A percentile compares a stretch with the other conserved stretches of the same genome.
Evolutionary conservation across 2,888 invertebrate genomes (phyloP).

Genomic region (Heliconius ethilla): DNA sequence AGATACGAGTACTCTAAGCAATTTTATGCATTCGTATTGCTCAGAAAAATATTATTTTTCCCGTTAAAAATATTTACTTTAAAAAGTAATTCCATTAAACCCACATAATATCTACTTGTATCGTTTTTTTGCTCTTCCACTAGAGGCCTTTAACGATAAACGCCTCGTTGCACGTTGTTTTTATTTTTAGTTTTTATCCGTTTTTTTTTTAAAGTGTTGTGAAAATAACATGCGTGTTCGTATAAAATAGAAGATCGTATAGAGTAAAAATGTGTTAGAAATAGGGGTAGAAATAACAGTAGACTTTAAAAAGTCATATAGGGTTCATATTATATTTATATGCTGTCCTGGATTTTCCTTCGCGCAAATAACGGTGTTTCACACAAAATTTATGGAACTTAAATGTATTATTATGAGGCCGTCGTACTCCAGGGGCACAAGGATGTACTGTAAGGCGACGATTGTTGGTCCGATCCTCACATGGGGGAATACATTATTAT

Average conservation of each 20-base stretch:
- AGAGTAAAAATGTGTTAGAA: neutral
- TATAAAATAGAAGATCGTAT: conserved; percentile 1
- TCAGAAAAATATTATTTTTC: conserved; percentile 1
- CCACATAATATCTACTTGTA: conserved; percentile 2
- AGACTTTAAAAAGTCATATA: neutral
- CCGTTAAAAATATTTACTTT: conserved; percentile 6
- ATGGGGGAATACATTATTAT: no score
- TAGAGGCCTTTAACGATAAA: conserved; percentile 14
- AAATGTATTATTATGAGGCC: no score
- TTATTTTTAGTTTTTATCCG: conserved; percentile 10
- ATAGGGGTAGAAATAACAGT: neutral
- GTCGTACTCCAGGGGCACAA: no score
- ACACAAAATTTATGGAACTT: no score
- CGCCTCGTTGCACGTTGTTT: conserved; percentile 13
- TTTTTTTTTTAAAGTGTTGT: neutral
- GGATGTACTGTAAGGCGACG: no score
- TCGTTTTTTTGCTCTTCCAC: conserved; percentile 19
- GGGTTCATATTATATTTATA: neutral
- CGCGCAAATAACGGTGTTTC: no score
- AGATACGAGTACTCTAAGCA: neutral
- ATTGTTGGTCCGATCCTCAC: no score
- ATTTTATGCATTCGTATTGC: neutral
- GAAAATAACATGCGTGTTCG: conserved; percentile 7
- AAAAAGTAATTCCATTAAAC: conserved; percentile 11
- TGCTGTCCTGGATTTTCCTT: no score